A percentile compares a stretch with the other conserved stretches of the same genome.
Evolutionary conservation across 64 coral and sea anemone species (phyloP).

Genomic region (Montipora efflorescens): DNA sequence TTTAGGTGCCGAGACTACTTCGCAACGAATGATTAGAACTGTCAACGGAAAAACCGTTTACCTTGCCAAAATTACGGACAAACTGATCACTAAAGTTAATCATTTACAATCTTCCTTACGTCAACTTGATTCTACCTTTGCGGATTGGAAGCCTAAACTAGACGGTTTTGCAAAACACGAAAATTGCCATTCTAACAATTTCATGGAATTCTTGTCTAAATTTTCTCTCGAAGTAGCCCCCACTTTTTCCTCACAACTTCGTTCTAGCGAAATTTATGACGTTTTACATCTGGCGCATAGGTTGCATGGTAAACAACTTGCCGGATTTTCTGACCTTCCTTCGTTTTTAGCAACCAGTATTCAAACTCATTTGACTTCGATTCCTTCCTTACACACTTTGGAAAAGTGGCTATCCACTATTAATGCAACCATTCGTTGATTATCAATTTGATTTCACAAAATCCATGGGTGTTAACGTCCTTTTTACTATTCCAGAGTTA

Average conservation of each 20-base stretch:
- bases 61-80: background rate
- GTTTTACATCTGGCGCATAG: background rate
- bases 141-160: background rate
- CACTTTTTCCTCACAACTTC: background rate
- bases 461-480: no score
- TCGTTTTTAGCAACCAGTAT: no score
- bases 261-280: background rate
- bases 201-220: no score
- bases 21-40: background rate
- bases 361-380: no score
- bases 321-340: no score
- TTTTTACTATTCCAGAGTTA: no score
- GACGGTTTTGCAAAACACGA: background rate
- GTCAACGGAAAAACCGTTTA: slow-evolving; percentile 4
- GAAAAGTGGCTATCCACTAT: no score
- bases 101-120: background rate
- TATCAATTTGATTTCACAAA: no score
- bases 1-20: no score
- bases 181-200: background rate
- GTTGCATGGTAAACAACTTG: background rate
- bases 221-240: background rate
- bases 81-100: background rate
- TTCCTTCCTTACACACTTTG: no score
- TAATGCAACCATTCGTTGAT: no score
- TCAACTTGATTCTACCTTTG: background rate